Conservation (phyloP, 2,797 vertebrate genomes). For the Aeoliscus strigatus region DNA sequence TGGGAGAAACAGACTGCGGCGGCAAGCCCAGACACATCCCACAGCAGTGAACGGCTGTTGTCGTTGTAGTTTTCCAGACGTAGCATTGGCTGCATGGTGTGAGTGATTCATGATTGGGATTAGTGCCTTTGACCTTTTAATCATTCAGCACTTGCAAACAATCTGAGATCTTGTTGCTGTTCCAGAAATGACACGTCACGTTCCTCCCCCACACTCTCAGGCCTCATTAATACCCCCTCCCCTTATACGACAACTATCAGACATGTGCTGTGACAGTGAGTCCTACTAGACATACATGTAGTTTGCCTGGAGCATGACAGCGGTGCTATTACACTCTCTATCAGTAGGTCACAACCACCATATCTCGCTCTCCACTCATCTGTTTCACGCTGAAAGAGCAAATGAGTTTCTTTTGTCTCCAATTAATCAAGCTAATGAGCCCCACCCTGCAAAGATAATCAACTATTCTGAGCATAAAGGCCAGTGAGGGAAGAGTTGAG, state of each 20-base stretch:
- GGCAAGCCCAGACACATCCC: no score
- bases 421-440: constrained; percentile 64
- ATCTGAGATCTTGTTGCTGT: constrained; percentile 7
- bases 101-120: no score
- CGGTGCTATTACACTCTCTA: constrained; percentile 35
- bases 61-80: no score
- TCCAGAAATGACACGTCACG: constrained; percentile 32
- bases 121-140: no score
- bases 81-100: no score
- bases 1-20: no score
- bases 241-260: constrained; percentile 43
- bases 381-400: constrained; percentile 43
- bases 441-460: constrained; percentile 47
- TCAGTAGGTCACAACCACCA: constrained; percentile 37
- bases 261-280: constrained; percentile 43
- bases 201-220: constrained; percentile 6
- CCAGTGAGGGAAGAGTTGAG: constrained; percentile 18
- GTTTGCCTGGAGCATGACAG: constrained; percentile 42
- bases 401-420: constrained; percentile 56
- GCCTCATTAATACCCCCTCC: constrained; percentile 32
- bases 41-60: no score
- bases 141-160: constrained; percentile 46
- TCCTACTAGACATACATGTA: constrained; percentile 46
- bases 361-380: constrained; percentile 40
- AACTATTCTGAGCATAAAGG: constrained; percentile 20